Base-by-base conservation (phyloP, 1,140 invertebrate genomes). In the Dinothrombium tinctorium region DNA sequence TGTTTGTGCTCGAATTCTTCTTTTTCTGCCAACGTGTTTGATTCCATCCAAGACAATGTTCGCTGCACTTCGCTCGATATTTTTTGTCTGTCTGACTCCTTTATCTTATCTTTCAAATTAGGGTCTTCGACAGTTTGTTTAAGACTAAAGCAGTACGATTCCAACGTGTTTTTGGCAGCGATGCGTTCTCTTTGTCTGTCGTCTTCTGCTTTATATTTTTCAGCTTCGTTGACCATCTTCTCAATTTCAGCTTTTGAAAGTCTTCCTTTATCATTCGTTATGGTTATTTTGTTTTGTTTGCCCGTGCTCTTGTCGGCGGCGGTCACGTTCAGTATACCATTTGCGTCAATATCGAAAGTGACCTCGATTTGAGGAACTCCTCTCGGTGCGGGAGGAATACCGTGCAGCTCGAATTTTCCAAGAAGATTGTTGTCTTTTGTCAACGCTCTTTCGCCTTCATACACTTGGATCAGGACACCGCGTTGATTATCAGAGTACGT, bases 401-500 rank as follows among this genome's bases (percentile, higher is more conserved):
- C 69, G 23, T 57, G 62, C 22, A 69, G 50, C 45, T 71, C 67
- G 49, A 69, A 69, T 44, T 65, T 69, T 15, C 68, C 68, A 0
- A 69, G 51, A 4, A 62, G 49, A 49, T 71, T 59, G 53, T 69
- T 69, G 50, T 69, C 68, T 50, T 67, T 68, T 41, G 67, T 69
- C 66, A 69, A 68, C 9, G 67, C 62, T 44, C 67, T 54, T 51
- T 69, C 67, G 35, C 67, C 68, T 50, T 69, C 68, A 50, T 54
- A 69, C 2, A 71, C 64, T 56, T 87, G 71, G 54, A 89, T 84
- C 45, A 82, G 60, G 45, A 89, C 81, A 51, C 83, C 81, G 23
- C 86, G 83, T 57, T 94, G 87, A 59, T 95, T 95, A 57, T 94
- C 87, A 0, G 83, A 77, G 56, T 90, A 90, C 1, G 87, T 94